These are phyloP conservation scores for Anthonomus grandis DNA, from an alignment of 1,140 invertebrate genomes.

Conservation along the genomic window DNA sequence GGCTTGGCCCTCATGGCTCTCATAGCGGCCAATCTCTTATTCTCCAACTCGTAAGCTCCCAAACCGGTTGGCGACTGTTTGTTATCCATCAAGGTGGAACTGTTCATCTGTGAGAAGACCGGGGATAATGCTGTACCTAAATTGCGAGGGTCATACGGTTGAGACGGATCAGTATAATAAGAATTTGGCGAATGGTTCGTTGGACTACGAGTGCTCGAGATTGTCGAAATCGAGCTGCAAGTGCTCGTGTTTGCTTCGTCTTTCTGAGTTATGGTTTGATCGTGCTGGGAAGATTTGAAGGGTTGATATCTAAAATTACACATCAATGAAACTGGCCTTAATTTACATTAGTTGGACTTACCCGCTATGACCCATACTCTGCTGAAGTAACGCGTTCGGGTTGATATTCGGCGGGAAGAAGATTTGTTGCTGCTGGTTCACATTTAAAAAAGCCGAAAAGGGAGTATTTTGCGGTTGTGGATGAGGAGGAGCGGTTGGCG, in stretches of 20 bases:
- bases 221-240: slow-evolving; percentile 16
- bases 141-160: too few species aligned
- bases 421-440: slow-evolving; percentile 43
- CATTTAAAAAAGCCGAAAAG: slow-evolving; percentile 39
- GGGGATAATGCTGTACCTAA: slow-evolving; percentile 53
- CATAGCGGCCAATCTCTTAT: slow-evolving; percentile 66
- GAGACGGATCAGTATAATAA: slow-evolving; percentile 11
- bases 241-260: slow-evolving; percentile 12
- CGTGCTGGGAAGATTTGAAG: neutral
- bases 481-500: slow-evolving; percentile 13
- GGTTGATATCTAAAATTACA: slow-evolving; percentile 14
- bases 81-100: slow-evolving; percentile 35
- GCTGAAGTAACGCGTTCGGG: slow-evolving; percentile 43
- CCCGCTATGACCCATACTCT: slow-evolving; percentile 41
- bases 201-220: slow-evolving; percentile 10
- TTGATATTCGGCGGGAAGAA: slow-evolving; percentile 42
- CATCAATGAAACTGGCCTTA: neutral
- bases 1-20: slow-evolving; percentile 73
- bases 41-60: slow-evolving; percentile 57
- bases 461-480: too few species aligned
- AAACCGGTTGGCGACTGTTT: slow-evolving; percentile 8
- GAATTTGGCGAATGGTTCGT: slow-evolving; percentile 13
- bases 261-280: slow-evolving; percentile 8
- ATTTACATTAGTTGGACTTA: slow-evolving; percentile 33
- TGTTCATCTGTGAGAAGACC: slow-evolving; percentile 57